Evolutionary conservation across 2,888 invertebrate genomes (phyloP).

Genomic region (Acanthosoma haemorrhoidale): DNA sequence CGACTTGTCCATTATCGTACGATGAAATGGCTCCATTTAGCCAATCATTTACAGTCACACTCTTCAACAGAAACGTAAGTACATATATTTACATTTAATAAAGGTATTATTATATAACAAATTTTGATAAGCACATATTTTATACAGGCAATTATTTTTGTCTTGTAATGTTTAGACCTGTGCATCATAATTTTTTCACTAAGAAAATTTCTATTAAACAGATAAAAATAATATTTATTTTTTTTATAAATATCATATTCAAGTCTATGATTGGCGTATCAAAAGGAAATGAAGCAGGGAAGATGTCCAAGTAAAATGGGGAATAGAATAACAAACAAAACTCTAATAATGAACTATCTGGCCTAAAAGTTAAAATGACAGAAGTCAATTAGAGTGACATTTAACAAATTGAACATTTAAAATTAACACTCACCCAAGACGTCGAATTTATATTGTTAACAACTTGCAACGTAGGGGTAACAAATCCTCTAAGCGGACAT

Average conservation of each 20-base stretch:
- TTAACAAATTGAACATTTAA: not conserved
- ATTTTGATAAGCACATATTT: too few species aligned
- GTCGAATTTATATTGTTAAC: slow-evolving; percentile 25
- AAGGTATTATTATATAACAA: too few species aligned
- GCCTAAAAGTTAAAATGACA: too few species aligned
- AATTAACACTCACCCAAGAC: slow-evolving; percentile 23
- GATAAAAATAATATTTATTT: slow-evolving; percentile 39
- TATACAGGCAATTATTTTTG: too few species aligned
- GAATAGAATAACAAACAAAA: not conserved
- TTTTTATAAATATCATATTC: too few species aligned
- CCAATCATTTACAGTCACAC: slow-evolving; percentile 50
- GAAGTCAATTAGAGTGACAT: too few species aligned
- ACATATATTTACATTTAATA: too few species aligned
- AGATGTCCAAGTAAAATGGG: too few species aligned
- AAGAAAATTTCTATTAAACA: not conserved
- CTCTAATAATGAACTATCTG: too few species aligned
- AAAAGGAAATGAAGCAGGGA: too few species aligned
- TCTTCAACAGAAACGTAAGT: slow-evolving; percentile 35
- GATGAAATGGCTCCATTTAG: slow-evolving; percentile 51
- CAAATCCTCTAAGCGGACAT: slow-evolving; percentile 27
- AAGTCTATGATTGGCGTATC: too few species aligned
- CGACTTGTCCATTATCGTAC: slow-evolving; percentile 51
- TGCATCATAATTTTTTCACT: not conserved
- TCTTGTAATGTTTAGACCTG: too few species aligned
- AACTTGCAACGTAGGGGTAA: slow-evolving; percentile 28